Conservation (phyloP, 2,888 invertebrate species). For the Epirrhoe tristata region DNA sequence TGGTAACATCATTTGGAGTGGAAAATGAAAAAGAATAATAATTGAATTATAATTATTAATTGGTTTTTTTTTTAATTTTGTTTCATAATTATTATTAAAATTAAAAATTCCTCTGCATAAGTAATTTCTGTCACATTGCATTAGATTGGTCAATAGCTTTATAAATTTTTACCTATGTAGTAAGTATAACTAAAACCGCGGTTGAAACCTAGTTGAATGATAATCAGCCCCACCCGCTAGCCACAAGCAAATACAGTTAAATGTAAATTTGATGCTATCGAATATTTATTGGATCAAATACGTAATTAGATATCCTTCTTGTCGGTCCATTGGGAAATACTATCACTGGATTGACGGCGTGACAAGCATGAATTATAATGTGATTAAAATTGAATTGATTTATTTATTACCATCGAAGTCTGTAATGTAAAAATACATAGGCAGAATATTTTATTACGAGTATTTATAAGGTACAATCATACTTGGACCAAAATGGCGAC, state of each 20-base stretch:
- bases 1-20: no score
- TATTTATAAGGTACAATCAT: no score
- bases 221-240: constrained; percentile 19
- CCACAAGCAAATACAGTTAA: constrained; percentile 47
- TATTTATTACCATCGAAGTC: neutral
- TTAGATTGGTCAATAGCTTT: no score
- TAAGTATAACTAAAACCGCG: neutral
- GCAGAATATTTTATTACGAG: no score
- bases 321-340: constrained; percentile 74
- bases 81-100: no score
- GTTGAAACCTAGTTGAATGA: neutral
- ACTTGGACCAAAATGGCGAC: no score
- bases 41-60: no score
- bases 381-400: constrained; percentile 22
- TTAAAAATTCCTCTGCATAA: no score
- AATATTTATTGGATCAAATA: constrained; percentile 82
- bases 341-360: constrained; percentile 65
- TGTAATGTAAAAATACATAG: neutral
- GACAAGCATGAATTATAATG: constrained; percentile 64
- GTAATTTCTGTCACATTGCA: no score
- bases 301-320: constrained; percentile 78
- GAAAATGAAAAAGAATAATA: no score
- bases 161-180: no score
- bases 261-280: constrained; percentile 70
- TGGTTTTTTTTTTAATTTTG: no score